Evolutionary conservation across 2,797 vertebrate species (phyloP), one percentile per base, ranked within the genome.

Genomic region (Champsocephalus gunnari): DNA sequence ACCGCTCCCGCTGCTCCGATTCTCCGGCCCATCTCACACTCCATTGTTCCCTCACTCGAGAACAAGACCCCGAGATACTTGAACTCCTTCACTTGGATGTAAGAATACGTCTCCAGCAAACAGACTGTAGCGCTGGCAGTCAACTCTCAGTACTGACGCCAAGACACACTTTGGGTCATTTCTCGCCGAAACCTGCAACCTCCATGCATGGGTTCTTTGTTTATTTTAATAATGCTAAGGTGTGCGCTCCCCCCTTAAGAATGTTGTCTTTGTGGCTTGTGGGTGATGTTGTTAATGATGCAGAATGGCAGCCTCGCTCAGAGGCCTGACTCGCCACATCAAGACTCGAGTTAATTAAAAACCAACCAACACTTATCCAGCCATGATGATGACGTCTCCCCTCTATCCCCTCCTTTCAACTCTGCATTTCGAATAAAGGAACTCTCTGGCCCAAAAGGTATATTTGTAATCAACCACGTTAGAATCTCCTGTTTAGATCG

Each of bases 281-380:
- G 19, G 17, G 66, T 34, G 60, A 54, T 65, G 69, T 12, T 79
- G 77, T 58, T 38, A 44, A 68, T 79, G 77, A 84, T 21, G 50
- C 65, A 71, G 69, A 66, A 60, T 48, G 66, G 57, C 73, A 44
- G 47, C 54, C 16, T 34, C 69, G 45, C 70, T 73, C 75, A 70
- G 73, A 75, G 17, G 13, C 28, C 72, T 80, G 77, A 73, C 50
- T 84, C 68, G 82, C 3, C 70, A 57, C 67, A 45, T 48, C 34
- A 67, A 54, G 56, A 43, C 72, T 65, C 5, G 16, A 71, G 47
- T 77, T 71, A 76, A 68, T 82, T 80, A 75, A 58, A 43, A 76
- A 58, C 57, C 51, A 43, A 51, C 9, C 3, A 0, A 19, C 53
- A 32, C 68, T 76, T 65, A 44, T 24, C 9, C n/a, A 62, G 79